Percentiles rank a stretch among this genome's conserved stretches.
These are phyloP conservation scores for Nycticorax nycticorax DNA, from an alignment of 2,113 vertebrate species.

Conservation along the genomic window DNA sequence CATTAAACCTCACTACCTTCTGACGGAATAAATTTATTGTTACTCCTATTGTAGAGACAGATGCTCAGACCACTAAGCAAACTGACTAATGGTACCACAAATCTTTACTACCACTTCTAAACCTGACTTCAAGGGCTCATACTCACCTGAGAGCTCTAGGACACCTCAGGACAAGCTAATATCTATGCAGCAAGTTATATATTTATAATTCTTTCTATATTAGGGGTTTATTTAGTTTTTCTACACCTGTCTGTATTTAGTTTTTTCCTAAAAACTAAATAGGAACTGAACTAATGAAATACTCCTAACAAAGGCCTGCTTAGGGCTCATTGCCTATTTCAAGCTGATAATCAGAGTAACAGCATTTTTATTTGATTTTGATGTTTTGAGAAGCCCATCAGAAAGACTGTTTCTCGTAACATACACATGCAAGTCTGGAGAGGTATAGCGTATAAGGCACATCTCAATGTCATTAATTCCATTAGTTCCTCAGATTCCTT, in stretches of 20 bases:
- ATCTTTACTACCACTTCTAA: neutral
- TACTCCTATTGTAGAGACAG: neutral
- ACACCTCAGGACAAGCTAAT: neutral
- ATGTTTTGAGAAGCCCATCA: neutral
- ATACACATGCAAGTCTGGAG: neutral
- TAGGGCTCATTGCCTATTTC: neutral
- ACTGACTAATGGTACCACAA: neutral
- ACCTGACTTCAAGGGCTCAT: neutral
- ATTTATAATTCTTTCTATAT: neutral
- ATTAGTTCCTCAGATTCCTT: slow-evolving; percentile 20
- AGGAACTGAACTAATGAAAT: neutral
- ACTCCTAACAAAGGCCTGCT: neutral
- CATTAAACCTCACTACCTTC: neutral
- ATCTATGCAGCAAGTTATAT: neutral
- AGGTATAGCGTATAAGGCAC: neutral
- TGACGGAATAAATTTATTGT: neutral
- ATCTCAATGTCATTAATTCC: neutral
- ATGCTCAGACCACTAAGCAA: neutral
- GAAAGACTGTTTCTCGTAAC: neutral
- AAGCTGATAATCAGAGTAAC: neutral
- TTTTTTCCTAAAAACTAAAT: neutral
- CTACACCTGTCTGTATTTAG: neutral
- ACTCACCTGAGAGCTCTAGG: neutral
- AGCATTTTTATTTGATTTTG: neutral
- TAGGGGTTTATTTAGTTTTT: neutral